Evolutionary conservation across 2,888 invertebrate genomes (phyloP).

Genomic region (Lomographa bimaculata): DNA sequence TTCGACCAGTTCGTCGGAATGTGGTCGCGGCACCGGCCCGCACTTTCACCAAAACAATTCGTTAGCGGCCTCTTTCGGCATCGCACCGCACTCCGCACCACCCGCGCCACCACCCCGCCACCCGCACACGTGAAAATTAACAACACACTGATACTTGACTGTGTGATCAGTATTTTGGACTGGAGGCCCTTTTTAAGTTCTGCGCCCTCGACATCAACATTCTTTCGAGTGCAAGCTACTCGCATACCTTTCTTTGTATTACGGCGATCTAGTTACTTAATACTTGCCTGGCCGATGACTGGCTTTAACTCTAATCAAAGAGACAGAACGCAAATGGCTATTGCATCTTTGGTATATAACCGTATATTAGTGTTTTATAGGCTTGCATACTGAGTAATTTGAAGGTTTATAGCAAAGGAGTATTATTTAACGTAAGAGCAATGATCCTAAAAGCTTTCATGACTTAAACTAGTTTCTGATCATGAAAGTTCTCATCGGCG

Average conservation of each 20-base stretch:
- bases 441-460: too few species aligned
- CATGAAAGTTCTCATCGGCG: constrained; percentile 1
- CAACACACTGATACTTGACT: constrained; percentile 70
- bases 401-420: too few species aligned
- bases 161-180: constrained; percentile 64
- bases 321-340: too few species aligned
- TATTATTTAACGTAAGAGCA: too few species aligned
- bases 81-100: constrained; percentile 70
- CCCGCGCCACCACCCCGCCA: constrained; percentile 57
- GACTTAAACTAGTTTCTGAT: too few species aligned
- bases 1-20: constrained; percentile 82
- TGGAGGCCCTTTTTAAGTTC: constrained; percentile 58
- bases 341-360: too few species aligned
- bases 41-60: constrained; percentile 84
- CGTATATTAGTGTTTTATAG: background rate
- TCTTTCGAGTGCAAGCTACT: constrained; percentile 33
- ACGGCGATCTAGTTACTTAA: constrained; percentile 29
- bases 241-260: constrained; percentile 34
- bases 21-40: constrained; percentile 81
- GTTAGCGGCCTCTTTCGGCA: constrained; percentile 82
- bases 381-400: too few species aligned
- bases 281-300: constrained; percentile 23
- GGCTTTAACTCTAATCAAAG: constrained; percentile 2
- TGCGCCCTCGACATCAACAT: constrained; percentile 44
- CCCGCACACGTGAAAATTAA: constrained; percentile 77